Base-by-base conservation (phyloP, 2,888 invertebrate species). In the Lobophora halterata region DNA sequence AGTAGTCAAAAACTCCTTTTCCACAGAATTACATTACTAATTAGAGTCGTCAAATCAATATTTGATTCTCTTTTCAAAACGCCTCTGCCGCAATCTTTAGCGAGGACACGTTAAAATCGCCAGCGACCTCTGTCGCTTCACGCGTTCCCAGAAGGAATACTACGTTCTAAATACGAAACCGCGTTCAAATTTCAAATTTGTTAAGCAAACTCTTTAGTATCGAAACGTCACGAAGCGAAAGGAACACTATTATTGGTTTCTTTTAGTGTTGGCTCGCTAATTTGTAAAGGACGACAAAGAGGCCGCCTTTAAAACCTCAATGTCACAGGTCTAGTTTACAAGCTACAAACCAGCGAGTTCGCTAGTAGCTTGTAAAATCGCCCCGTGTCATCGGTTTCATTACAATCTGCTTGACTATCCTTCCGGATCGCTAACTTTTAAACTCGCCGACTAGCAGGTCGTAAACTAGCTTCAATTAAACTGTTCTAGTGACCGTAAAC, bases 111-210 rank as follows among this genome's bases (percentile, higher is more conserved):
- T 66, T 72, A 77, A 79, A 74, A 79, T 63, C 53, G 61, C 64
- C 48, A 58, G 58, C 59, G 46, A 50, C 40, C 49, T 58, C 44
- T 49, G 55, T 49, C 52, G 48, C 52, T 48, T 58, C 61, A 53
- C 49, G 46, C 52, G 38, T 83, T 83, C 82, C 51, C 53, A 72
- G 83, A 82, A 83, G 79, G 80, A 66, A 81, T 65, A 79, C 44
- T 35, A 42, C 28, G 46, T 66, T 62, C 65, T 56, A 64, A 70
- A 65, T 59, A 57, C 51, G 53, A 63, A 63, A 54, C 46, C 24
- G 53, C 51, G 62, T 65, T 67, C 61, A 56, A 62, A 61, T 55
- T 47, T 58, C 40, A 65, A 66, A 72, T 65, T 63, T 43, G 46
- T 67, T 67, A 41, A 41, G 55, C 64, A 73, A 74, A 77, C 71